Percentiles rank a stretch among this genome's conserved stretches.
Evolutionary conservation across 2,888 invertebrate genomes (phyloP).

Genomic region (Eupithecia dodoneata): DNA sequence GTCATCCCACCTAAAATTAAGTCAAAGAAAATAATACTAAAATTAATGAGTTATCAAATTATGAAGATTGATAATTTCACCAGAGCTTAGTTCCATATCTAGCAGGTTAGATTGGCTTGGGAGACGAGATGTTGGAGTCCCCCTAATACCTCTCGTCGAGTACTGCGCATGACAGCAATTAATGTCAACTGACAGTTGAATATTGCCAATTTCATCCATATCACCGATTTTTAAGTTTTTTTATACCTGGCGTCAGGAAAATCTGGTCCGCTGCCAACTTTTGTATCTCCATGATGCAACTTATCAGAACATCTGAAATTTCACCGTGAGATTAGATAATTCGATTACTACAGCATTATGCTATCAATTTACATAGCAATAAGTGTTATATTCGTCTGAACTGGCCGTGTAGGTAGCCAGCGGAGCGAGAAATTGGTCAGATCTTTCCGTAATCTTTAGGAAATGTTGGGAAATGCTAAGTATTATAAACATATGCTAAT

Average conservation of each 20-base stretch:
- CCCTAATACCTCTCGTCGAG: too few relatives aligned
- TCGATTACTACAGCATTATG: slow-evolving; percentile 39
- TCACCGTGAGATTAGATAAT: slow-evolving; percentile 45
- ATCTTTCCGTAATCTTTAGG: slow-evolving; percentile 35
- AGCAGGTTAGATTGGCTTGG: too few relatives aligned
- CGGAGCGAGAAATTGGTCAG: slow-evolving; percentile 46
- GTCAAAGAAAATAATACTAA: too few relatives aligned
- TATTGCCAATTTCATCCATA: not conserved
- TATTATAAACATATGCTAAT: slow-evolving; percentile 2
- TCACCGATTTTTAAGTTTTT: not conserved
- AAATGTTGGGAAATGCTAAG: slow-evolving; percentile 28
- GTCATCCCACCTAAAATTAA: too few relatives aligned
- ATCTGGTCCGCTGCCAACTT: not conserved
- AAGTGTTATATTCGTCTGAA: slow-evolving; percentile 32
- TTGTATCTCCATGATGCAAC: slow-evolving; percentile 21
- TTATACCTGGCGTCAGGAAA: not conserved
- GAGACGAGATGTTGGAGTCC: too few relatives aligned
- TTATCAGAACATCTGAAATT: slow-evolving; percentile 32
- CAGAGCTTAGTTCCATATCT: too few relatives aligned
- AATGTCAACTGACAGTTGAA: not conserved
- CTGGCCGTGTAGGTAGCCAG: slow-evolving; percentile 19
- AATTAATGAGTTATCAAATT: too few relatives aligned
- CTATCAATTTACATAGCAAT: slow-evolving; percentile 38
- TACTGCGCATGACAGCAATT: too few relatives aligned
- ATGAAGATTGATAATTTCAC: too few relatives aligned